phyloP scores from a whole-genome alignment of 2,113 vertebrate genomes.

The Amazona guildingii region DNA sequence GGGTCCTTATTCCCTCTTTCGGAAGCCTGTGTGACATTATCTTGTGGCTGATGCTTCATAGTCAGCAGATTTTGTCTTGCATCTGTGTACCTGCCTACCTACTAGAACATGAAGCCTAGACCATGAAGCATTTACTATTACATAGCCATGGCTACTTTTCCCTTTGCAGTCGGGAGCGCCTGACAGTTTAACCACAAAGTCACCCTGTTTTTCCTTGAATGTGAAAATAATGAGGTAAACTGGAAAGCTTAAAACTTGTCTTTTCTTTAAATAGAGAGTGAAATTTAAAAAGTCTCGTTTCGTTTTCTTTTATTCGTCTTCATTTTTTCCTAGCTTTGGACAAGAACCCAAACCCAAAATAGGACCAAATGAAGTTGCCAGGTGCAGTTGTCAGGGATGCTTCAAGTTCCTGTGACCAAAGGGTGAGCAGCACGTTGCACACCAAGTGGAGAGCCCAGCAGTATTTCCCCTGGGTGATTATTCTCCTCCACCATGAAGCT shows the following conservation, averaged over 20 bases:
- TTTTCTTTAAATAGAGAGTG: neutral
- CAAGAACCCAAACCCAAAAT: neutral
- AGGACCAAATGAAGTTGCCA: neutral
- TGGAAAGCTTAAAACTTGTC: neutral
- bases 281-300: neutral
- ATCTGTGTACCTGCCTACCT: neutral
- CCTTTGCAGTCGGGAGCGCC: neutral
- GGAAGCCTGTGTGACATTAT: accelerated
- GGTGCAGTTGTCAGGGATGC: neutral
- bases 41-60: neutral
- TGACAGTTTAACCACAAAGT: neutral
- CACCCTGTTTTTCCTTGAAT: neutral
- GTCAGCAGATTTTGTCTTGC: neutral
- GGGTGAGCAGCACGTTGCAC: accelerated
- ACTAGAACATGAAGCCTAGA: neutral
- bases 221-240: neutral
- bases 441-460: neutral
- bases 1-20: neutral
- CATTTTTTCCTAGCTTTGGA: neutral
- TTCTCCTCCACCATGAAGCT: neutral
- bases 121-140: neutral
- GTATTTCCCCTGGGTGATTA: accelerated
- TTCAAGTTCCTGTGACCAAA: accelerated
- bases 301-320: too few species aligned
- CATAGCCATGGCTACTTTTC: neutral